Conservation (phyloP, 35 echinoderm and acorn worm genomes). For the Hemicentrotus pulcherrimus region DNA sequence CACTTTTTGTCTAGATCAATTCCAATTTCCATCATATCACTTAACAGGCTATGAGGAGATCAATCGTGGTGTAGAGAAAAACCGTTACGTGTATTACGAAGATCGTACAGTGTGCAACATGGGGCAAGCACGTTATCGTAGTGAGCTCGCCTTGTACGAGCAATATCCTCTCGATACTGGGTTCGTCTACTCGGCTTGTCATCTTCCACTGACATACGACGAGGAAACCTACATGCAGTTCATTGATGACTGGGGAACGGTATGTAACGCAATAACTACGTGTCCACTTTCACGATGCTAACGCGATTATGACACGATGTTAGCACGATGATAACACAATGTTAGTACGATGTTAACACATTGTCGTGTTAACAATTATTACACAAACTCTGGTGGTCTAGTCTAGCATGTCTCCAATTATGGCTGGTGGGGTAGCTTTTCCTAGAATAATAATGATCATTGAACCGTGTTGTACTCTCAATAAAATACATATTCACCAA, state of each 20-base stretch:
- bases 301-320: background rate
- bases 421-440: too few relatives aligned
- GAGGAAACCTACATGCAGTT: constrained; percentile 54
- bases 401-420: too few relatives aligned
- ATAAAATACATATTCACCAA: too few relatives aligned
- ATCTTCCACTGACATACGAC: constrained; percentile 46
- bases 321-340: too few relatives aligned
- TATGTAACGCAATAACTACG: constrained; percentile 11
- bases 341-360: too few relatives aligned
- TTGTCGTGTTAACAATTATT: background rate
- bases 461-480: too few relatives aligned
- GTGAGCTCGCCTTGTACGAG: constrained; percentile 55
- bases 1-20: too few relatives aligned
- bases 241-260: constrained; percentile 72
- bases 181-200: constrained; percentile 55
- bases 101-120: constrained; percentile 61
- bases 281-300: background rate
- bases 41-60: constrained; percentile 51
- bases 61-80: background rate
- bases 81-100: constrained; percentile 61
- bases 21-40: background rate
- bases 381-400: too few relatives aligned
- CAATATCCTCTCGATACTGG: constrained; percentile 50
- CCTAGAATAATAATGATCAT: too few relatives aligned
- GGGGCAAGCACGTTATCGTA: constrained; percentile 57